Base-by-base conservation (phyloP, 2,888 invertebrate genomes). In the Erynnis tages region DNA sequence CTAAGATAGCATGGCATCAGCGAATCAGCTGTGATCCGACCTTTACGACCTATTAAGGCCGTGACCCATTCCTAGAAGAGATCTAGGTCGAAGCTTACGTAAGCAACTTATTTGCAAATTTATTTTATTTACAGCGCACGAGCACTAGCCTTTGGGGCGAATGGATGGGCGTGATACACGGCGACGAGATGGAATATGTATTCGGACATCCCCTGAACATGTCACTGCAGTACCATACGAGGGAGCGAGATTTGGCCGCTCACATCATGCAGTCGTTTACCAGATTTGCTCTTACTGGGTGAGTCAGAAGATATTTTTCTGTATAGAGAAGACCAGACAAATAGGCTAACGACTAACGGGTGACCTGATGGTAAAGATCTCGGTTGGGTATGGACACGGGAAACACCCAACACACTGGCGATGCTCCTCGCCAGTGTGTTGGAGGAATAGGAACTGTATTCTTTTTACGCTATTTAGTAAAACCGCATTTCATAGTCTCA, bases 111-210 rank as follows among this genome's bases (percentile, higher is more conserved):
- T 50, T 43, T 50, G 41, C 49, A 35, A 43, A 17, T 41, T 52
- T 10, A 50, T 43, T 34, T 37, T 35, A 48, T 41, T 93, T 93
- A 38, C 92, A 97, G 96, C 93, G 96, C 65, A 96, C 96, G 44
- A 96, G 96, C 79, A 95, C 95, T 44, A 97, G 97, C 69, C 92
- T 97, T 30, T 99, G 99, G 99, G 98, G 98, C 17, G 94, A 96
- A 74, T 99, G 99, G 98, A 98, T 98, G 98, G 99, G 99, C 0
- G 98, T 98, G 56, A 94, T 99, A 93, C 99, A 99, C 62, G 99
- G 97, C 0, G 98, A 99, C 74, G 99, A 99, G 87, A 97, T 99
- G 74, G 97, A 97, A 79, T 99, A 98, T 86, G 96, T 98, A 64
- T 98, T 99, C 76, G 99, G 99, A 2, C 96, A 97, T 78, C 98